A percentile compares a stretch with the other conserved stretches of the same genome.
Evolutionary conservation across 1,140 invertebrate genomes (phyloP).

Genomic region (Adelges cooleyi): DNA sequence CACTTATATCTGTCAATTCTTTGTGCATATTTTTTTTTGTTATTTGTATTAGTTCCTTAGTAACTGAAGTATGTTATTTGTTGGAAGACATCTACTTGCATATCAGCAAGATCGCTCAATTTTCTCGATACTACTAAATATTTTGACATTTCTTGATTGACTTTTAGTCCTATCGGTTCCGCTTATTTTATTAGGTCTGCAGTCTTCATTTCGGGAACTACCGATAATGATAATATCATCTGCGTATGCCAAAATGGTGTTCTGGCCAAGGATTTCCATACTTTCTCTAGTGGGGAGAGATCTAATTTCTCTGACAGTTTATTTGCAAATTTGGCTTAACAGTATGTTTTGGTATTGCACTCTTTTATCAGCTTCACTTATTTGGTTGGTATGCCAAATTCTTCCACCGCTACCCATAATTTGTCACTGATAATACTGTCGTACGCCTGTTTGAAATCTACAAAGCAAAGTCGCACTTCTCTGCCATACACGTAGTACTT

Average conservation of each 20-base stretch:
- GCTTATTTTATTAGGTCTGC: background rate
- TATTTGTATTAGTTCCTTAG: background rate
- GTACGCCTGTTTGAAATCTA: constrained; percentile 24
- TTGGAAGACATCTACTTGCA: background rate
- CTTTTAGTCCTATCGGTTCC: background rate
- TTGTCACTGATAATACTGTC: constrained; percentile 39
- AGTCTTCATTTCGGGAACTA: background rate
- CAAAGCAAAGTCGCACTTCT: constrained; percentile 13
- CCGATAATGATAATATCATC: constrained; percentile 10
- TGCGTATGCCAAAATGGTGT: background rate
- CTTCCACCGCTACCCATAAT: background rate
- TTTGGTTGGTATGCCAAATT: constrained; percentile 12
- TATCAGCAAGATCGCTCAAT: background rate
- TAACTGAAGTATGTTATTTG: background rate
- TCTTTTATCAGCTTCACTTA: background rate
- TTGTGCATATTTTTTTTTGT: background rate
- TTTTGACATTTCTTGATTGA: constrained; percentile 4
- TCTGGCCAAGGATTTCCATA: background rate
- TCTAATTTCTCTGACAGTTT: background rate
- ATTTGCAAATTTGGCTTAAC: background rate
- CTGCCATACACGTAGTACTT: constrained; percentile 10
- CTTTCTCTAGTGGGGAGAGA: background rate
- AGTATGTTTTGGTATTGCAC: background rate
- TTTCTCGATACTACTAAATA: background rate
- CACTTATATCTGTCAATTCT: too few relatives aligned